Evolutionary conservation across 2,113 vertebrate genomes (phyloP).

Genomic region (Burhinus bistriatus): DNA sequence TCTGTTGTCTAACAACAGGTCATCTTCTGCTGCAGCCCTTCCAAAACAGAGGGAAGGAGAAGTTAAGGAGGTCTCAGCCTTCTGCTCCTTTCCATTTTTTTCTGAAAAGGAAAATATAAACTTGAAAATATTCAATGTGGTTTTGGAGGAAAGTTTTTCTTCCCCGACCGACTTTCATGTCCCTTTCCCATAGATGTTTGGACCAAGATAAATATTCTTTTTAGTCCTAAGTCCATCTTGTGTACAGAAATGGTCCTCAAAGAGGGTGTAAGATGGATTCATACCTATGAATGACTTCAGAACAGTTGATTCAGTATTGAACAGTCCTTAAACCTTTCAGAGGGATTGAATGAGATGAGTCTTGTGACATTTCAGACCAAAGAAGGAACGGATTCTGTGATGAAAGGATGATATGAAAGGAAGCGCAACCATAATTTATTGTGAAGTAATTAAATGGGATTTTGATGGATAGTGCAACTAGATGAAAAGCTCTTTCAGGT

Average conservation of each 20-base stretch:
- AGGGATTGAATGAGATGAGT: background rate
- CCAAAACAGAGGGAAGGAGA: background rate
- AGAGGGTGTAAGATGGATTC: background rate
- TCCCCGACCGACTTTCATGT: fast-evolving
- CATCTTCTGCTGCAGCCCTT: background rate
- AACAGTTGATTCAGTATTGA: background rate
- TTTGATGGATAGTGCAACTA: constrained; percentile 26
- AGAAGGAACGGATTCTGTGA: background rate
- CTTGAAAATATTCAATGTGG: background rate
- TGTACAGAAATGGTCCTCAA: background rate
- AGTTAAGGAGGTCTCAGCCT: background rate
- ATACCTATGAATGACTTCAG: fast-evolving
- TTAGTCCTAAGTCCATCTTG: no score
- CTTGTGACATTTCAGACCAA: background rate
- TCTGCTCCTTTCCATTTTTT: background rate
- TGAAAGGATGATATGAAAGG: constrained; percentile 16
- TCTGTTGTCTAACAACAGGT: background rate
- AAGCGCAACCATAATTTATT: constrained; percentile 24
- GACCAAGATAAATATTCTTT: background rate
- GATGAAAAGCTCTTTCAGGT: constrained; percentile 12
- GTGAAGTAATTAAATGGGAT: background rate
- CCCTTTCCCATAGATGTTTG: background rate
- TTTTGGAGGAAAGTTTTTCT: background rate
- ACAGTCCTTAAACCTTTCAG: background rate
- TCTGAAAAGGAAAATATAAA: background rate